phyloP scores from a whole-genome alignment of 2,888 invertebrate species.

The Colostygia pectinataria region DNA sequence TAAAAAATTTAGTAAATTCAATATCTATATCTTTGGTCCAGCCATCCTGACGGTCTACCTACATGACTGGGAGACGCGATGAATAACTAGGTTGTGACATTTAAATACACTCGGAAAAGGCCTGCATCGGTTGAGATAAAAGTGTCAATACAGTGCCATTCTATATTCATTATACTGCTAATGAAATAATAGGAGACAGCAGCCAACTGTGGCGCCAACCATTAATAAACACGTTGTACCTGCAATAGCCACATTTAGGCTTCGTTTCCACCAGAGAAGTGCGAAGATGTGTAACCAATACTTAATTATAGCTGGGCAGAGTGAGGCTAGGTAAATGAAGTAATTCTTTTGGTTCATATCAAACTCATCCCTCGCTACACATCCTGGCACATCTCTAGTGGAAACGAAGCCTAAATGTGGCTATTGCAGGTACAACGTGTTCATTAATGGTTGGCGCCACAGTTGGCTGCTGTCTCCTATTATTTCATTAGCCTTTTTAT shows the following conservation, averaged over 20 bases:
- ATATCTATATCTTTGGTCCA: too few species aligned
- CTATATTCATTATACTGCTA: too few species aligned
- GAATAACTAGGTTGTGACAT: conserved; percentile 31
- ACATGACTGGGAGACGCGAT: background rate
- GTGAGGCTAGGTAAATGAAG: too few species aligned
- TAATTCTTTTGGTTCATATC: too few species aligned
- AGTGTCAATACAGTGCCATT: conserved; percentile 26
- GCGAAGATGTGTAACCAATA: too few species aligned
- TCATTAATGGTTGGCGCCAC: conserved; percentile 47
- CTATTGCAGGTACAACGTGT: conserved; percentile 32
- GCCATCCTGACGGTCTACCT: too few species aligned
- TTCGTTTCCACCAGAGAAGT: too few species aligned
- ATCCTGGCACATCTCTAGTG: too few species aligned
- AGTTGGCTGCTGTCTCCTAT: conserved; percentile 47
- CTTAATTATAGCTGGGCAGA: too few species aligned
- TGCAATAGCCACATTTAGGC: conserved; percentile 17
- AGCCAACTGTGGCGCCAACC: conserved; percentile 40
- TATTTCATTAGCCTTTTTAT: conserved; percentile 67
- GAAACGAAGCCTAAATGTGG: too few species aligned
- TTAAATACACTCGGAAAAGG: conserved; percentile 23
- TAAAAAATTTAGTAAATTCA: too few species aligned
- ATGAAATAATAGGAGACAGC: conserved; percentile 60
- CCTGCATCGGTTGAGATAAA: conserved; percentile 29
- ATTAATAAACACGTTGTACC: conserved; percentile 45
- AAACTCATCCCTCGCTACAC: too few species aligned